Percentiles rank a stretch among this genome's conserved stretches.
These are phyloP conservation scores for Pygmarrhopalites habei DNA, from an alignment of 1,140 invertebrate species.

Conservation along the genomic window DNA sequence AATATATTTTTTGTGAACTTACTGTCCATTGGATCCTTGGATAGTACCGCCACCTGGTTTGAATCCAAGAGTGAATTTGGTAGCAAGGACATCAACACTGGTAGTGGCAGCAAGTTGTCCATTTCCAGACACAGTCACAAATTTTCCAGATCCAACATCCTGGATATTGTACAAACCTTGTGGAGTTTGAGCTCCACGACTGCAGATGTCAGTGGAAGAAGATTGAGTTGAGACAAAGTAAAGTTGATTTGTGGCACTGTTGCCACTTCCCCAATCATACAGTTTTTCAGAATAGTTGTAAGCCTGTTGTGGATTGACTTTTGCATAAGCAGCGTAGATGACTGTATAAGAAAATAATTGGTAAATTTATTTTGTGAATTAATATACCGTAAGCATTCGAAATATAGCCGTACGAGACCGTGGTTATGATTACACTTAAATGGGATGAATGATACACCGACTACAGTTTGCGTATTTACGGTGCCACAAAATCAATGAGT, in stretches of 20 bases:
- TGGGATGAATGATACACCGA: no score
- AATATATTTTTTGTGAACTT: no score
- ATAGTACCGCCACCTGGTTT: conserved; percentile 28
- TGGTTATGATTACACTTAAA: no score
- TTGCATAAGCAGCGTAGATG: conserved; percentile 31
- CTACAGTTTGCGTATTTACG: no score
- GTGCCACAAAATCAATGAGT: no score
- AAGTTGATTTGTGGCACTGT: conserved; percentile 28
- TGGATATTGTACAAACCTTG: conserved; percentile 27
- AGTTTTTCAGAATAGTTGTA: conserved; percentile 19
- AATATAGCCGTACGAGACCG: no score
- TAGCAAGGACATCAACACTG: conserved; percentile 17
- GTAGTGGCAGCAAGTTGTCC: conserved; percentile 13
- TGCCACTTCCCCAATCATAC: conserved; percentile 32
- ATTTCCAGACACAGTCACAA: conserved; percentile 1
- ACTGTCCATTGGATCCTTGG: neutral
- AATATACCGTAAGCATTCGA: no score
- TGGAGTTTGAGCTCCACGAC: conserved; percentile 15
- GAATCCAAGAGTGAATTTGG: conserved; percentile 21
- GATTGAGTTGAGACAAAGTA: conserved; percentile 30
- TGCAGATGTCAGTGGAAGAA: conserved; percentile 24
- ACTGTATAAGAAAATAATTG: no score
- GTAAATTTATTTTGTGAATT: no score
- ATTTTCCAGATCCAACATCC: conserved; percentile 25
- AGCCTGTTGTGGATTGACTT: conserved; percentile 24